Evolutionary conservation across 2,888 invertebrate genomes (phyloP).

Genomic region (Andrena bicolor): DNA sequence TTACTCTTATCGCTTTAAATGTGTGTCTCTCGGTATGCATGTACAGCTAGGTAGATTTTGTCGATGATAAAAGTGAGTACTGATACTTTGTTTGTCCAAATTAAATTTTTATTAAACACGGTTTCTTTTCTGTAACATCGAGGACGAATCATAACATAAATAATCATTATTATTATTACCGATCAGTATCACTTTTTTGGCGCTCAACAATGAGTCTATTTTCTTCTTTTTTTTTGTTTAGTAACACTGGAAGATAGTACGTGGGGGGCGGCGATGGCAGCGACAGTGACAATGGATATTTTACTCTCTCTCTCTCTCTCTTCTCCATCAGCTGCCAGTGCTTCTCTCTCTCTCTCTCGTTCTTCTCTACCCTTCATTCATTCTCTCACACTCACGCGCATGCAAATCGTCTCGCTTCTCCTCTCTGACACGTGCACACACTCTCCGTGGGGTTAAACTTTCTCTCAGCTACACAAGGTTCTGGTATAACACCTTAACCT

Average conservation of each 20-base stretch:
- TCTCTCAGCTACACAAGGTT: constrained; percentile 74
- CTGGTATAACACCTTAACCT: constrained; percentile 76
- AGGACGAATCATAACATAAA: constrained; percentile 85
- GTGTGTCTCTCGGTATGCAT: constrained; percentile 22
- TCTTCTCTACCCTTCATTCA: constrained; percentile 40
- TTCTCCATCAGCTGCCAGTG: constrained; percentile 56
- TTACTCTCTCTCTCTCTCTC: constrained; percentile 57
- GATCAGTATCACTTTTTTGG: constrained; percentile 84
- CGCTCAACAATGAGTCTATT: constrained; percentile 84
- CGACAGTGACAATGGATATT: constrained; percentile 63
- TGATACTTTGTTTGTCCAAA: constrained; percentile 81
- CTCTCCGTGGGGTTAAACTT: constrained; percentile 53
- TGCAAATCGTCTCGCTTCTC: constrained; percentile 47
- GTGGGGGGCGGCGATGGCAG: constrained; percentile 70
- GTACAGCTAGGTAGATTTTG: constrained; percentile 54
- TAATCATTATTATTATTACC: constrained; percentile 79
- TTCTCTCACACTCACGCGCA: constrained; percentile 34
- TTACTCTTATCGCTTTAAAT: constrained; percentile 45
- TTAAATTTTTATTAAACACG: constrained; percentile 85
- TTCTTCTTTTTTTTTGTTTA: constrained; percentile 45
- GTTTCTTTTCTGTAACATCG: constrained; percentile 84
- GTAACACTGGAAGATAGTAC: constrained; percentile 84
- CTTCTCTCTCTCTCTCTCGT: constrained; percentile 35
- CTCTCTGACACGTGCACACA: constrained; percentile 45
- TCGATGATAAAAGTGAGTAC: constrained; percentile 65